Evolutionary conservation across 2,113 vertebrate species (phyloP), one percentile per base, ranked within the genome.

Genomic region (Talpa occidentalis): DNA sequence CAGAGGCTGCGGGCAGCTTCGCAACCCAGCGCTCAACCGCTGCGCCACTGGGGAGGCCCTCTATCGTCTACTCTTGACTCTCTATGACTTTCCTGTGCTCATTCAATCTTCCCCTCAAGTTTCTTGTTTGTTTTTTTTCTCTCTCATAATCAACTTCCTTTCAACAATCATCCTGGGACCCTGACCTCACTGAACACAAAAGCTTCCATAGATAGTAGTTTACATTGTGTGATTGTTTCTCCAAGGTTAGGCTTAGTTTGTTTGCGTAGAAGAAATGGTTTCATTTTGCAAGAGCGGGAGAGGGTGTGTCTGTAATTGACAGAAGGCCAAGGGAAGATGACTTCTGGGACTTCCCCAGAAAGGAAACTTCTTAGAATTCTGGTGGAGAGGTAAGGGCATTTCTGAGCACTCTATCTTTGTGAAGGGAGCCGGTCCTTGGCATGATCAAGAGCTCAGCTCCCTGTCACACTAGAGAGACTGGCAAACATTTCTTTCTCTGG

Each of bases 241-340:
- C 80, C 44, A 49, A 76, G 56, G 47, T 89, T 87, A 85, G 56
- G 73, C 56, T 96, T 95, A 72, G 52, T 88, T 94, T 73, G 91
- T 94, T 94, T 94, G 67, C 54, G 88, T 21, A 52, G 67, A 96
- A 90, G 85, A 95, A 35, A 62, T 90, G 7, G 66, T 77, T 92
- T 94, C 12, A 15, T 81, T 92, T 92, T 81, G 47, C 67, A 88
- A 73, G 76, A 94, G 26, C 28, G 72, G 47, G 56, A 79, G 60
- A 62, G 80, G 28, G 6, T 47, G 3, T 78, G 15, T 49, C 90
- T 94, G 88, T 88, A 81, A 88, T 62, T 74, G 73, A 92, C 60
- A 69, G 72, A 77, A 94, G 42, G 72, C 64, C 73, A 79, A 91
- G 19, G 30, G 28, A 87, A 91, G 64, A 26, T 88, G 72, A 56